Evolutionary conservation across 2,113 vertebrate species (phyloP).

Genomic region (Corvus cornix): DNA sequence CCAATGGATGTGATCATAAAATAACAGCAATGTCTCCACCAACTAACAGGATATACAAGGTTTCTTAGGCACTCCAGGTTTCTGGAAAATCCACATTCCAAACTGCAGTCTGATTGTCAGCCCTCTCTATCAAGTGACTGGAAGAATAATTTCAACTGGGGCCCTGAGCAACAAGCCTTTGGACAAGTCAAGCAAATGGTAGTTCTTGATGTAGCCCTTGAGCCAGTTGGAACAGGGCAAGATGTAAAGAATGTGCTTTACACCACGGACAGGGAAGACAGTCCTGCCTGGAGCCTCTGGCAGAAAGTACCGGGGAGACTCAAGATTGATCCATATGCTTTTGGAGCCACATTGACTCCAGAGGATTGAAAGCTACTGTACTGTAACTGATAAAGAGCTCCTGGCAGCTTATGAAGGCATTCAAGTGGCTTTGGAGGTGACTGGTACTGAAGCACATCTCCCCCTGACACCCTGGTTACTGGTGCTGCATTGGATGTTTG

Average conservation of each 20-base stretch:
- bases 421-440: background rate
- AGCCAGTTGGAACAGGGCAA: background rate
- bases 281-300: background rate
- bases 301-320: background rate
- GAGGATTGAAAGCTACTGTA: fast-evolving
- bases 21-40: background rate
- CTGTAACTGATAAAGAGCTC: background rate
- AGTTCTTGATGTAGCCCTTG: background rate
- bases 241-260: background rate
- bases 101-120: background rate
- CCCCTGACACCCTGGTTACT: background rate
- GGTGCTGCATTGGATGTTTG: fast-evolving
- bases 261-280: background rate
- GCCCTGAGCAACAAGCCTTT: background rate
- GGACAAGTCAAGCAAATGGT: background rate
- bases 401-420: background rate
- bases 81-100: background rate
- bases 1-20: background rate
- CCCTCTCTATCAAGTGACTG: background rate
- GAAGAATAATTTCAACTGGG: background rate
- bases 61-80: background rate
- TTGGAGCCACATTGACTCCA: background rate
- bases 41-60: background rate
- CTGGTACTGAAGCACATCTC: background rate
- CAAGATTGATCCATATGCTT: background rate